These are phyloP conservation scores for Dasyprocta punctata DNA, from an alignment of 2,113 vertebrate species.

Conservation along the genomic window DNA sequence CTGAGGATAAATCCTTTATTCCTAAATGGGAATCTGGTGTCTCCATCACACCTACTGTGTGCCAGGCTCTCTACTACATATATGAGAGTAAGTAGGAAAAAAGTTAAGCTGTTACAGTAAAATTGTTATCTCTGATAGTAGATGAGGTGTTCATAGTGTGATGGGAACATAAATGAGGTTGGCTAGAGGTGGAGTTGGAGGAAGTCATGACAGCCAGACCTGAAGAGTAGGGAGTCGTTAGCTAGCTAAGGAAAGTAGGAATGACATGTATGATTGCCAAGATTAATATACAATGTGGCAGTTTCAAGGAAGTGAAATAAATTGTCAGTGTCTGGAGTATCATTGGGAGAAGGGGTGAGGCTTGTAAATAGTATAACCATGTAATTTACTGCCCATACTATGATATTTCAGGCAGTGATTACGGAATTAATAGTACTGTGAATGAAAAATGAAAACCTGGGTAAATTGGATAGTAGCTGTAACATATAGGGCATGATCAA, in stretches of 20 bases:
- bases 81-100: neutral
- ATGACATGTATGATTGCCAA: neutral
- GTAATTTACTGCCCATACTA: neutral
- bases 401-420: neutral
- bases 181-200: neutral
- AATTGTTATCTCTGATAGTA: neutral
- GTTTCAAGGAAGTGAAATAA: neutral
- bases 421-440: neutral
- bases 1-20: neutral
- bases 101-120: neutral
- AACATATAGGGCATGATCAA: neutral
- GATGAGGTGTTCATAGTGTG: neutral
- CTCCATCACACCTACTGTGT: neutral
- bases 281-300: neutral
- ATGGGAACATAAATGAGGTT: neutral
- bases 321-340: neutral
- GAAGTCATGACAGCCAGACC: neutral
- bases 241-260: neutral
- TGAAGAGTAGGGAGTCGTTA: neutral
- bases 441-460: neutral
- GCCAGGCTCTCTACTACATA: neutral
- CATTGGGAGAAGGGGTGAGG: neutral
- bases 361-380: neutral
- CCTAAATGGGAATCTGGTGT: neutral
- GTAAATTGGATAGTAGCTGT: neutral